Evolutionary conservation across 1,140 invertebrate species (phyloP), one percentile per base, ranked within the genome.

Genomic region (Drosophila sechellia): DNA sequence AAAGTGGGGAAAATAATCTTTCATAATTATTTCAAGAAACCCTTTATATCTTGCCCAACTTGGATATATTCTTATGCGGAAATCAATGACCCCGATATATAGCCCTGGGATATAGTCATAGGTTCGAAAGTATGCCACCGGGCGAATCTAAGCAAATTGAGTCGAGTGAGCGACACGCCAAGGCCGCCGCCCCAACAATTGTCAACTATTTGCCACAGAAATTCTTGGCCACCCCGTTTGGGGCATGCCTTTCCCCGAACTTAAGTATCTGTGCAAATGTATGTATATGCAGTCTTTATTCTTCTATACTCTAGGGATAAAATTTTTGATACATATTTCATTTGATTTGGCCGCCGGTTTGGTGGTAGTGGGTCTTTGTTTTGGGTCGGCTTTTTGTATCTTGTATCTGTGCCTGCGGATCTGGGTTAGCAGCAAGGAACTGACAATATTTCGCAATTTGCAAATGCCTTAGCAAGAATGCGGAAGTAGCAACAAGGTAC

Each of bases 141-240:
- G 66, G 39, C 59, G 50, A 77, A 68, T 59, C 63, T 57, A 57
- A 56, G 53, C 45, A 42, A 75, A 75, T 75, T 55, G 66, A 63
- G 49, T 75, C 40, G 53, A 49, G 37, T 49, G 40, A 65, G 15
- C 40, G 50, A 77, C 54, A 77, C 50, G 81, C 70, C 80, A 85
- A 85, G 81, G 81, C 79, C 73, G 71, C 70, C 49, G 52, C 66
- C 50, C 65, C 55, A 81, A 81, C 68, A 77, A 81, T 85, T 85
- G 81, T 87, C 81, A 87, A 81, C 81, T 77, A 63, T 65, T 78
- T 77, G 73, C 63, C 76, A 56, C 49, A 66, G 56, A 74, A 77
- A 85, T 81, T 70, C 74, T 58, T 81, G 42, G 56, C 59, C 63
- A 50, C 63, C 66, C 35, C 17, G n/a, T 15, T 39, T 48, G 34